Evolutionary conservation across 2,113 vertebrate genomes (phyloP), one percentile per base, ranked within the genome.

Genomic region (Variabilichromis moorii): DNA sequence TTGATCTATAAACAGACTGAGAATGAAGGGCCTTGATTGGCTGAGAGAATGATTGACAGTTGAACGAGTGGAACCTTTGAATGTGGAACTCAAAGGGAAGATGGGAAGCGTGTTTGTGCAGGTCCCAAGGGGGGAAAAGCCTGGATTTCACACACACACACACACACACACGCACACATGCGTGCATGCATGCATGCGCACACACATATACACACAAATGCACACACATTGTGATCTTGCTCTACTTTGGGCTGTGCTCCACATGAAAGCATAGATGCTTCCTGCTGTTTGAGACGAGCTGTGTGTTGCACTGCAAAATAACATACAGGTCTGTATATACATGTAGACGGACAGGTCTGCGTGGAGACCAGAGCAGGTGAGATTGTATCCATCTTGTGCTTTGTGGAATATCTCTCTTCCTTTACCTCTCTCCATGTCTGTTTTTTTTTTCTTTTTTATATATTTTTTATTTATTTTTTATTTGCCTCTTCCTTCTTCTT

Each of bases 1-100:
- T 96, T 96, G 95, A 96, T 96, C 95, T 96, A 96, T 96, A 96
- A 96, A 96, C 95, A 96, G 95, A 95, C 94, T 95, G 92, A 87
- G 93, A 92, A 96, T 89, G 94, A 93, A 90, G 87, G 78, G 66
- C 82, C 94, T 94, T 95, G 95, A 96, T 96, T 96, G 95, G 95
- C 94, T 96, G 95, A 92, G 92, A 86, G 93, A 78, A 93, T 96
- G 95, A 96, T 73, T 96, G 95, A 95, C 95, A 96, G 95, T 85
- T 95, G 95, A 95, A 95, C 94, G 95, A 95, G 94, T 93, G 92
- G 94, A 96, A 95, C 94, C 95, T 96, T 96, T 96, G 95, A 96
- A 95, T 95, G 95, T 95, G 94, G 94, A 95, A 96, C 95, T 95
- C 95, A 96, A 96, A 96, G 95, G 93, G 91, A 95, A 93, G 95